phyloP scores from a whole-genome alignment of 2,888 invertebrate species.

The Cryptus viduatorius region DNA sequence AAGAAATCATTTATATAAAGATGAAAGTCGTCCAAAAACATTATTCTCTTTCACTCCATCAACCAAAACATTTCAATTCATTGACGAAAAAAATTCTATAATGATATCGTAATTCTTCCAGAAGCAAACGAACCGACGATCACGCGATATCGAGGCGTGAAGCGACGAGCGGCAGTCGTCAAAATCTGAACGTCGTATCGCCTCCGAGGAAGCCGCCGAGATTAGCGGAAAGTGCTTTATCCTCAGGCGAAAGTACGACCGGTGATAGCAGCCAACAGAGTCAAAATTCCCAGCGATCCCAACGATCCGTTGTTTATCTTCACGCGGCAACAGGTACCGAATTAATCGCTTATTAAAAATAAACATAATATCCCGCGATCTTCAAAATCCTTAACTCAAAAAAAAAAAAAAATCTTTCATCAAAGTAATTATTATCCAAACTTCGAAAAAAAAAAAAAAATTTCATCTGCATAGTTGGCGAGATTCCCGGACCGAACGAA shows the following conservation, averaged over 20 bases:
- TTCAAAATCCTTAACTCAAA: neutral
- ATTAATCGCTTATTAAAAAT: neutral
- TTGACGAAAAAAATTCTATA: neutral
- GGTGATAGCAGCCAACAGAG: constrained; percentile 89
- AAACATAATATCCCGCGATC: neutral
- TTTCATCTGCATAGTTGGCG: constrained; percentile 88
- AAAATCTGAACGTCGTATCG: constrained; percentile 78
- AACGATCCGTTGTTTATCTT: constrained; percentile 93
- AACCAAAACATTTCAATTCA: neutral
- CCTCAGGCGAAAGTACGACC: constrained; percentile 84
- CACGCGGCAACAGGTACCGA: constrained; percentile 90
- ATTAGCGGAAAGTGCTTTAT: constrained; percentile 82
- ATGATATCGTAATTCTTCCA: constrained; percentile 7
- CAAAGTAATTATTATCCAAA: neutral
- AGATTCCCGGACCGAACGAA: constrained; percentile 91
- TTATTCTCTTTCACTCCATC: neutral
- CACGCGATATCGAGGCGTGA: constrained; percentile 80
- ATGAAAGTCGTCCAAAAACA: too few species aligned
- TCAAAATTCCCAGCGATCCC: constrained; percentile 86
- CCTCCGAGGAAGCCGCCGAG: constrained; percentile 81
- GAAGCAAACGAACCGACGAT: constrained; percentile 75
- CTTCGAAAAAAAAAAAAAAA: neutral
- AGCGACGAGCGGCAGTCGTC: constrained; percentile 78
- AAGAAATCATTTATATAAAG: too few species aligned
- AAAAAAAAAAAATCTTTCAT: neutral